Conservation (phyloP, 1,140 invertebrate species). For the Dendroctonus valens region DNA sequence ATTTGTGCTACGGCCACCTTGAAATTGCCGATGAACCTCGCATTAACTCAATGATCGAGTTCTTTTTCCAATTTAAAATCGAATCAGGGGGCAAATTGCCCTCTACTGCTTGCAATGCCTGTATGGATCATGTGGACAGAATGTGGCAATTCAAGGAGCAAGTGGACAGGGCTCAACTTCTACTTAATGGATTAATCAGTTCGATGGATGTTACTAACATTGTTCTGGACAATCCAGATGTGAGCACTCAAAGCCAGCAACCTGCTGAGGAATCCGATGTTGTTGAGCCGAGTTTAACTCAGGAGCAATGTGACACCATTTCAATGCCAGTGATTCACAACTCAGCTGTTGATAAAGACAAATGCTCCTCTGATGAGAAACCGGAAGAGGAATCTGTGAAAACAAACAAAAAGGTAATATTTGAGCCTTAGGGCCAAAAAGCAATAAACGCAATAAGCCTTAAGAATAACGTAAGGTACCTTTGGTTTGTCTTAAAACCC, state of each 20-base stretch:
- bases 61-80: conserved; percentile 45
- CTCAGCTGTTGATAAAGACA: neutral
- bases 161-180: conserved; percentile 46
- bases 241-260: neutral
- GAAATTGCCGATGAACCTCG: conserved; percentile 39
- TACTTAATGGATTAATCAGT: conserved; percentile 33
- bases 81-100: conserved; percentile 44
- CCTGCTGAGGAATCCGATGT: neutral
- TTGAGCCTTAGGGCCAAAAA: neutral
- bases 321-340: neutral
- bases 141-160: conserved; percentile 46
- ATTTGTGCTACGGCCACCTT: conserved; percentile 39
- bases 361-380: too few relatives aligned
- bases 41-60: conserved; percentile 40
- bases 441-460: neutral
- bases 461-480: neutral
- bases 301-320: neutral
- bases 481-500: neutral
- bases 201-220: conserved; percentile 5
- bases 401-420: neutral
- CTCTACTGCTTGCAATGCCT: conserved; percentile 40
- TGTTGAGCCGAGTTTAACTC: neutral
- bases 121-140: conserved; percentile 44
- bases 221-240: neutral
- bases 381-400: neutral